Evolutionary conservation across 2,797 vertebrate genomes (phyloP).

Genomic region (Cirrhinus mrigala): DNA sequence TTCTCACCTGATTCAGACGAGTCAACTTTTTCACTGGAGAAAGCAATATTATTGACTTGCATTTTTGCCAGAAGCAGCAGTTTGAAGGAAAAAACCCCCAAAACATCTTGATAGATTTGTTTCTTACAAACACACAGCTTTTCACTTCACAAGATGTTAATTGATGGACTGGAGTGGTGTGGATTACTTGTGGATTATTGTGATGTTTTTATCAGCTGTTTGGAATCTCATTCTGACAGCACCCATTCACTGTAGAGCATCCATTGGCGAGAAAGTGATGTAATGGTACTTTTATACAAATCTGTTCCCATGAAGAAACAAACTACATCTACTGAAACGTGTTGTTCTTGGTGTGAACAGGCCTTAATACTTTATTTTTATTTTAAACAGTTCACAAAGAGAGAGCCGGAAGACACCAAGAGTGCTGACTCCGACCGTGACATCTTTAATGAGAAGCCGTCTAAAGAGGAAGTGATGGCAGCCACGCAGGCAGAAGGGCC

Average conservation of each 20-base stretch:
- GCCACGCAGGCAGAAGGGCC: slow-evolving; percentile 98
- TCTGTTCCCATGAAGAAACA: neutral
- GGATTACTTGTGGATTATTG: neutral
- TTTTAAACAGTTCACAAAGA: slow-evolving; percentile 88
- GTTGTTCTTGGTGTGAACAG: neutral
- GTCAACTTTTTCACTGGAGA: no score
- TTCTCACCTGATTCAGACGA: no score
- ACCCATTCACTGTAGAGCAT: neutral
- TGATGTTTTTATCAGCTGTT: neutral
- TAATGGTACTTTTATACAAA: neutral
- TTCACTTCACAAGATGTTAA: no score
- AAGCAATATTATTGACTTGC: no score
- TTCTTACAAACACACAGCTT: neutral
- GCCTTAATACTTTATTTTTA: neutral
- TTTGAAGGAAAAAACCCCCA: no score
- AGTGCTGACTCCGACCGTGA: slow-evolving; percentile 97
- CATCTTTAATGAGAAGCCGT: slow-evolving; percentile 98
- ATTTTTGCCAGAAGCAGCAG: no score
- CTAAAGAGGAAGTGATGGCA: slow-evolving; percentile 99
- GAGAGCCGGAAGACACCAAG: slow-evolving; percentile 97
- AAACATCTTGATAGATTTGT: no score
- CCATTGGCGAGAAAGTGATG: neutral
- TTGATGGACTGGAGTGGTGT: neutral
- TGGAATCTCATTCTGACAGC: neutral
- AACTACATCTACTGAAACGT: neutral